Percentiles rank a stretch among this genome's conserved stretches.
Conservation (phyloP, 1,140 invertebrate genomes). For the Elymnias hypermnestra region DNA sequence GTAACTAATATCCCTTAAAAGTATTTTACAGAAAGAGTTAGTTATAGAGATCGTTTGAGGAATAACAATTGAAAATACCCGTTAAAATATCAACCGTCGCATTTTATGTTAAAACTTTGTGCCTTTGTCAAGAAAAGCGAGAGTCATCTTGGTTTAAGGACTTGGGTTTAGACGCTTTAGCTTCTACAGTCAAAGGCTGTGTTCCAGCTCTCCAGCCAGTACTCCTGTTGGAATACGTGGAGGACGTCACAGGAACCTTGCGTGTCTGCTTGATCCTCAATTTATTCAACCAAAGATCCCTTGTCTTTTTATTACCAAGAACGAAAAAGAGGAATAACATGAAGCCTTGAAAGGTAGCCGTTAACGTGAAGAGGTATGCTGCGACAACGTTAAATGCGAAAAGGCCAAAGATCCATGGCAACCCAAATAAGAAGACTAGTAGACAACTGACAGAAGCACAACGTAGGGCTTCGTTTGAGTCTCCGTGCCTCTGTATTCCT, state of each 20-base stretch:
- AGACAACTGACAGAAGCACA: slow-evolving; percentile 69
- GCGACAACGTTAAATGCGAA: slow-evolving; percentile 56
- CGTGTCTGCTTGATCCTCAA: slow-evolving; percentile 65
- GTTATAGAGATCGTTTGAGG: no score
- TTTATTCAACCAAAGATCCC: slow-evolving; percentile 71
- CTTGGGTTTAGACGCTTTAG: slow-evolving; percentile 47
- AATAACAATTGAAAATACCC: not conserved
- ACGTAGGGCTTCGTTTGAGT: slow-evolving; percentile 59
- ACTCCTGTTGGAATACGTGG: slow-evolving; percentile 62
- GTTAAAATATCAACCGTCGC: not conserved
- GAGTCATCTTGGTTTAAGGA: slow-evolving; percentile 51
- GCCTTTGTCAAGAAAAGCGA: slow-evolving; percentile 51
- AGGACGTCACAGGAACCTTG: slow-evolving; percentile 65
- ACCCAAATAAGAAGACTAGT: slow-evolving; percentile 71
- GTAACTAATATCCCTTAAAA: no score
- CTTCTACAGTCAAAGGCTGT: slow-evolving; percentile 30
- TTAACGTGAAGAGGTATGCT: slow-evolving; percentile 73
- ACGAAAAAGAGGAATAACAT: slow-evolving; percentile 76
- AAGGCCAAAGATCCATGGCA: slow-evolving; percentile 74
- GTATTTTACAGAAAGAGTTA: no score
- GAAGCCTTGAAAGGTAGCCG: slow-evolving; percentile 73
- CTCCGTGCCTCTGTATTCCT: slow-evolving; percentile 66
- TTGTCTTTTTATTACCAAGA: slow-evolving; percentile 71
- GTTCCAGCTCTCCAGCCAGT: slow-evolving; percentile 30
- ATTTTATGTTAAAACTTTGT: not conserved